Evolutionary conservation across 1,140 invertebrate genomes (phyloP), one percentile per base, ranked within the genome.

Genomic region (Temnothorax nylanderi): DNA sequence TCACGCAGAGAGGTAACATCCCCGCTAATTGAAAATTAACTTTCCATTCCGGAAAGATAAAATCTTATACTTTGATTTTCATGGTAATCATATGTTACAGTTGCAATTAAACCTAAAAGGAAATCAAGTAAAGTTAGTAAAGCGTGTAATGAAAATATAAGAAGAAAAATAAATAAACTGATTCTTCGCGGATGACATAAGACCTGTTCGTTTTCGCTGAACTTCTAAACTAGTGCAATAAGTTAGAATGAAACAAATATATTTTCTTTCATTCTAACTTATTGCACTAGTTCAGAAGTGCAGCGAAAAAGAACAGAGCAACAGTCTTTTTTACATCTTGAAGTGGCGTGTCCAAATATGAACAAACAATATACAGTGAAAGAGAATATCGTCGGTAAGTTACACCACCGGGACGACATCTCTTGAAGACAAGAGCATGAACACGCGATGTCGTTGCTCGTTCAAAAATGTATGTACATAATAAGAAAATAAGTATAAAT

Each of bases 401-500:
- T 54, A 67, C 8, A 6, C 10, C 2, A 54, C 18, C 5, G 18
- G 18, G 1, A 37, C n/a, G n/a, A 67, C 0, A 44, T 67, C 0
- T 67, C 37, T 44, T 1, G 18, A 8, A n/a, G 11, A 67, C 13
- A 7, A 4, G 8, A 16, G 8, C 7, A 32, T n/a, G 47, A 51
- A 26, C 11, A 54, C 16, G 11, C 16, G 6, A 10, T 16, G 2
- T 32, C 16, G 3, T 72, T 10, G 26, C 8, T 34, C 7, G 32
- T 74, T 34, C 47, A 74, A 74, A 54, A 13, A 74, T 54, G 4
- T 51, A 51, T 74, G n/a, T 41, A n/a, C 74, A 75, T 75, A 58
- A 37, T 6, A 4, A 34, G 13, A 6, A 3, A 34, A 8, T 60
- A 60, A 34, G 13, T 60, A 60, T 32, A 21, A 76, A 37, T 56